A percentile compares a stretch with the other conserved stretches of the same genome.
Evolutionary conservation across 1,140 invertebrate genomes (phyloP).

Genomic region (Lanistes nyassanus): DNA sequence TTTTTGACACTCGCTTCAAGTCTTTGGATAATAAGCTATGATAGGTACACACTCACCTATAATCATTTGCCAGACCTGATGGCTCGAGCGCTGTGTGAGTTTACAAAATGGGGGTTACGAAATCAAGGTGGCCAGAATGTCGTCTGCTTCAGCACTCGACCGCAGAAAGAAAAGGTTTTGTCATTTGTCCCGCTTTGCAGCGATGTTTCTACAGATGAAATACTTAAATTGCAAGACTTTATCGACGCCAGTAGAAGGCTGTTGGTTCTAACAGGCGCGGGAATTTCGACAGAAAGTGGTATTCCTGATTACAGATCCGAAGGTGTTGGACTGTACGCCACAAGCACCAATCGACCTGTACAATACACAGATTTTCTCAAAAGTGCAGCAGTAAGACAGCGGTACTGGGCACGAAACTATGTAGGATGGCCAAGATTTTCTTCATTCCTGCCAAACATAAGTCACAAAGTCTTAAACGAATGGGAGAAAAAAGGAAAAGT

Average conservation of each 20-base stretch:
- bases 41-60: too few species aligned
- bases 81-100: too few species aligned
- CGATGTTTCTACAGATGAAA: constrained; percentile 69
- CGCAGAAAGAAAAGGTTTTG: background rate
- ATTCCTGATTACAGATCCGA: constrained; percentile 94
- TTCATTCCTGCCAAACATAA: constrained; percentile 69
- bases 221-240: constrained; percentile 76
- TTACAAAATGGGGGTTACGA: background rate
- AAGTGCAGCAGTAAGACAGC: constrained; percentile 75
- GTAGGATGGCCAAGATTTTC: constrained; percentile 85
- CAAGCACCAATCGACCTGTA: constrained; percentile 83
- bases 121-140: background rate
- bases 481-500: constrained; percentile 69
- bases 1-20: too few species aligned
- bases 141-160: constrained; percentile 5
- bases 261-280: constrained; percentile 88
- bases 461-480: constrained; percentile 67
- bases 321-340: constrained; percentile 90
- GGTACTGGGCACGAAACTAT: constrained; percentile 97
- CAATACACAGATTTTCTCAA: constrained; percentile 82
- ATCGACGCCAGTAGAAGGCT: constrained; percentile 67
- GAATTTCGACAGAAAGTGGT: constrained; percentile 94
- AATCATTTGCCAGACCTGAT: too few species aligned
- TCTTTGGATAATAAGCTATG: too few species aligned
- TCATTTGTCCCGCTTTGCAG: constrained; percentile 43